Base-by-base conservation (phyloP, 2,888 invertebrate genomes). In the Melanchra persicariae region DNA sequence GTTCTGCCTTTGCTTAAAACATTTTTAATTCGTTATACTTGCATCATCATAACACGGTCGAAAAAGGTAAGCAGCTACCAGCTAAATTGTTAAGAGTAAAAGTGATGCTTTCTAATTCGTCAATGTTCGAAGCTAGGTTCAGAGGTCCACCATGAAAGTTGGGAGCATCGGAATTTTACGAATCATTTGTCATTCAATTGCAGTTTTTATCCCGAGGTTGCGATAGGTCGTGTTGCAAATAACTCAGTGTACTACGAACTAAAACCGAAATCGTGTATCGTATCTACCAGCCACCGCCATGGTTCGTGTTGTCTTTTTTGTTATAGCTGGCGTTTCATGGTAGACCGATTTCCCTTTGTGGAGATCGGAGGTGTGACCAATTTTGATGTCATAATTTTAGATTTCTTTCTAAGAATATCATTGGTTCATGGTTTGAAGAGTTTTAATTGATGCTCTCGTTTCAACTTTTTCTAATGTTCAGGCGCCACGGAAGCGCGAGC, bases 261-360 rank as follows among this genome's bases (percentile, higher is more conserved):
- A 68, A 65, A 67, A 66, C 58, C 59, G 45, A 75, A 77, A 85
- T 88, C 83, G 85, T 81, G 79, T 87, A 86, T 85, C 84, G 74
- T 83, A 77, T 81, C 74, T 75, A 74, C 54, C 66, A 84, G 66
- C 78, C 73, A 70, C 70, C 3, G 49, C 54, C 55, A 65, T 75
- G 55, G 62, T 60, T 70, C n/a, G 24, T 60, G 57, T 70, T 79
- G 66, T 24, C 65, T 76, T 79, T 82, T 81, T 81, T 81, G 77
- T 77, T 63, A 73, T 67, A 59, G 52, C 74, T 68, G 63, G 75
- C 76, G 65, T 76, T 84, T 88, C 84, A 88, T 82, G 89, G 87
- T 87, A 85, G 83, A 88, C 75, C 83, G 87, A 85, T 81, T 89
- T 89, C 87, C 87, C 89, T 92, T 90, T 88, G 87, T 85, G 79